A percentile compares a stretch with the other conserved stretches of the same genome.
Conservation (phyloP, 2,113 vertebrate species). For the Leiothrix lutea region DNA sequence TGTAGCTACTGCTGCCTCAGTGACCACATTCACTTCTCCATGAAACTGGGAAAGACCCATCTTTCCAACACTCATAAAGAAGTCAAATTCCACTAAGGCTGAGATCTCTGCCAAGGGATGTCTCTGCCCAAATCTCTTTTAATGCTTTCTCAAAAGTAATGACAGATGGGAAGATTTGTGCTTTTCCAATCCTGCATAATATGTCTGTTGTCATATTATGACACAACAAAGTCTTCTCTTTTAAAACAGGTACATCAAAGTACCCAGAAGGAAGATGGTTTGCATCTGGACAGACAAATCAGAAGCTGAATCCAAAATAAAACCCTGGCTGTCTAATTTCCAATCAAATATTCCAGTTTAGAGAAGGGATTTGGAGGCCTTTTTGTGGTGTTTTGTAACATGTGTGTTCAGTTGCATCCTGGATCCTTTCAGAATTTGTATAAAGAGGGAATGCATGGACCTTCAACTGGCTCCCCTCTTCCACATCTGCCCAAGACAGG, state of each 20-base stretch:
- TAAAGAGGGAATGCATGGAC: neutral
- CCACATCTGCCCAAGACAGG: neutral
- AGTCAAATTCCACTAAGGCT: neutral
- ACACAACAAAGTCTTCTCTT: neutral
- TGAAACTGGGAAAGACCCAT: neutral
- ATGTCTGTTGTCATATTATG: too few relatives aligned
- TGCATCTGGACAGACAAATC: neutral
- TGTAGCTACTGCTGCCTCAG: neutral
- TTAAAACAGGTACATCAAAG: neutral
- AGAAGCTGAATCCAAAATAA: neutral
- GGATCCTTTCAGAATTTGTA: neutral
- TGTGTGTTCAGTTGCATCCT: neutral
- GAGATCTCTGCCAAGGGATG: neutral
- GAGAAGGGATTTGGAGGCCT: neutral
- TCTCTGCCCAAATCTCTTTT: neutral
- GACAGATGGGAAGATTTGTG: neutral
- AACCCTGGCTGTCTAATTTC: neutral
- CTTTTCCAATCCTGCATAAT: neutral
- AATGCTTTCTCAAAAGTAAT: slow-evolving; percentile 7
- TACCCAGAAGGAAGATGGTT: neutral
- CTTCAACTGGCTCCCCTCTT: neutral
- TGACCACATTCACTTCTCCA: neutral
- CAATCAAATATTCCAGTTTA: neutral
- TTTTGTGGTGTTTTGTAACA: neutral
- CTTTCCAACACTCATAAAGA: neutral